Conservation (phyloP, 37 sponge, comb jelly and placozoan species). For the Theonella swinhoei region DNA sequence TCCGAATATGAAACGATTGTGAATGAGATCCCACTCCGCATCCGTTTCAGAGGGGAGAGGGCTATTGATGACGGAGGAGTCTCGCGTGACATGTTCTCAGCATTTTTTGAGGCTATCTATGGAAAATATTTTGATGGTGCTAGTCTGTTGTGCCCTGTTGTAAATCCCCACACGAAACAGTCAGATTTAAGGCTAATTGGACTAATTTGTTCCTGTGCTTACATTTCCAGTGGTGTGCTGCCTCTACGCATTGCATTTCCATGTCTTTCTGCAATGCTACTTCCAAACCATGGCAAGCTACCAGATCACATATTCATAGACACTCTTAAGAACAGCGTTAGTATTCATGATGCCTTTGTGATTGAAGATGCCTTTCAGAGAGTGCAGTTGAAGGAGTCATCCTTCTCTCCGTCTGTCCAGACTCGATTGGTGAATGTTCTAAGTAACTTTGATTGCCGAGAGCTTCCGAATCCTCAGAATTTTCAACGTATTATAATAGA, state of each 20-base stretch:
- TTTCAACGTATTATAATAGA: background rate
- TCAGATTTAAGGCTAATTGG: slow-evolving; percentile 2
- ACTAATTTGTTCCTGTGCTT: slow-evolving; percentile 2
- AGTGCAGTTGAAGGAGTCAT: background rate
- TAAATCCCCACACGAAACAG: slow-evolving; percentile 7
- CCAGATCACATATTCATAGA: background rate
- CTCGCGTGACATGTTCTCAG: slow-evolving; percentile 26
- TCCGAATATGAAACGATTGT: background rate
- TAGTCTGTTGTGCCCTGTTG: slow-evolving; percentile 21
- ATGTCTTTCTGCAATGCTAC: background rate
- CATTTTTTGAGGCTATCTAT: slow-evolving; percentile 22
- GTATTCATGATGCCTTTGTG: background rate
- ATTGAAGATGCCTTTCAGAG: background rate
- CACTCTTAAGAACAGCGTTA: slow-evolving; percentile 3
- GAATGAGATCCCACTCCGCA: slow-evolving; percentile 9
- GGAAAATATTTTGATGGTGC: slow-evolving; percentile 22
- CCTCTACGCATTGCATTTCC: slow-evolving; percentile 30
- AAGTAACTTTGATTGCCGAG: slow-evolving; percentile 24
- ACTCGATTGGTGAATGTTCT: slow-evolving; percentile 2
- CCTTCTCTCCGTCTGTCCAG: background rate
- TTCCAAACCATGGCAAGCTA: background rate
- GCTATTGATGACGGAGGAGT: slow-evolving; percentile 37
- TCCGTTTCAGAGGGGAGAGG: slow-evolving; percentile 16
- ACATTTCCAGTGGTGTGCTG: slow-evolving; percentile 3
- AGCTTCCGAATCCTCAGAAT: slow-evolving; percentile 6